A percentile compares a stretch with the other conserved stretches of the same genome.
Conservation (phyloP, 2,797 vertebrate species). For the Acridotheres tristis region DNA sequence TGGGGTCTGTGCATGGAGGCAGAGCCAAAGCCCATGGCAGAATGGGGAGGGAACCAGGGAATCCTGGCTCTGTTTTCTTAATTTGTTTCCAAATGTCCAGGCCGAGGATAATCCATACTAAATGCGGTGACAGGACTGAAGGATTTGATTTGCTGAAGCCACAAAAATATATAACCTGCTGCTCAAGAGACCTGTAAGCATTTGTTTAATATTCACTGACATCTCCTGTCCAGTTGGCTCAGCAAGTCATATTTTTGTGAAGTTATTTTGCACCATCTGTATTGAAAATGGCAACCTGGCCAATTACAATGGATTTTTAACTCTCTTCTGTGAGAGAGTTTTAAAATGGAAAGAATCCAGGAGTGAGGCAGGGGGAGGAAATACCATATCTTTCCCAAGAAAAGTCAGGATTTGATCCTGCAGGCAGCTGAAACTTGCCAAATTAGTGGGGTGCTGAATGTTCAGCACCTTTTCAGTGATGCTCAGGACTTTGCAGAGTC, state of each 20-base stretch:
- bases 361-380: slow-evolving; percentile 19
- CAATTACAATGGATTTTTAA: slow-evolving; percentile 41
- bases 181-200: slow-evolving; percentile 43
- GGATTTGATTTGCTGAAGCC: slow-evolving; percentile 64
- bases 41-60: background rate
- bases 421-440: background rate
- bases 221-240: slow-evolving; percentile 53
- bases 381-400: background rate
- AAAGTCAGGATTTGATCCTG: slow-evolving; percentile 30
- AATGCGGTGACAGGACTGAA: slow-evolving; percentile 62
- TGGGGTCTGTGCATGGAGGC: background rate
- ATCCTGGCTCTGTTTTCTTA: slow-evolving; percentile 56
- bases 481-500: slow-evolving; percentile 38
- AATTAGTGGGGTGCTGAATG: background rate
- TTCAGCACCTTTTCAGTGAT: slow-evolving; percentile 30
- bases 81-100: slow-evolving; percentile 58
- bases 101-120: slow-evolving; percentile 57
- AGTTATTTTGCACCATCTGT: slow-evolving; percentile 48
- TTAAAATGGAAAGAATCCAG: slow-evolving; percentile 46
- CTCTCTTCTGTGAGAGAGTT: slow-evolving; percentile 40
- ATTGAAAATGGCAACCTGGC: slow-evolving; percentile 51
- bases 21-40: slow-evolving; percentile 52
- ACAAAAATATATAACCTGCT: slow-evolving; percentile 37
- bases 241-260: slow-evolving; percentile 14
- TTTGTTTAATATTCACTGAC: slow-evolving; percentile 61